Evolutionary conservation across 1,140 invertebrate genomes (phyloP), one percentile per base, ranked within the genome.

Genomic region (Drosophila subpulchrella): DNA sequence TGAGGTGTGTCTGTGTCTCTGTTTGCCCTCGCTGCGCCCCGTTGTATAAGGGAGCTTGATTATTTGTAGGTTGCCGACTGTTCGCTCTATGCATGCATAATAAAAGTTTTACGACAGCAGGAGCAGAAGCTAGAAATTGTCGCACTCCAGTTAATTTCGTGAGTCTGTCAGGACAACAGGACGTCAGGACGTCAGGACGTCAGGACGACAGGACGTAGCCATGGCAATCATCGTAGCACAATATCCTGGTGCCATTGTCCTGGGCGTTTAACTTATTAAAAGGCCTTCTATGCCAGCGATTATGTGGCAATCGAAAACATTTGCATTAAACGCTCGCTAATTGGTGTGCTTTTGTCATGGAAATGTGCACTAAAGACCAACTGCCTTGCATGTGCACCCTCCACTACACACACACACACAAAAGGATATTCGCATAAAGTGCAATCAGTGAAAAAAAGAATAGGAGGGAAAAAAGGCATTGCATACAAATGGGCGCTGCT

Each of bases 281-380:
- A 72, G 67, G 50, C 72, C 65, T 66, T 81, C 78, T 81, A 75
- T 68, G 75, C 55, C 62, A 61, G 41, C 70, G 61, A 81, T 81
- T 78, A 72, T 77, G 47, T 75, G 67, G 60, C 60, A 63, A 75
- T 86, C 72, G 60, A 86, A 75, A 76, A 83, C 71, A 72, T 77
- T 88, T 83, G 79, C 75, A 83, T 86, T 79, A 80, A 89, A 79
- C 75, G 83, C 42, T 76, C 75, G 67, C 83, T 86, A 86, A 86
- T 86, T 88, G 83, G 84, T 75, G 50, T 62, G 79, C 73, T 76
- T 86, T 86, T 86, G 83, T 88, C 75, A 88, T 86, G 79, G 79
- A 86, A 86, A 86, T 86, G 68, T 60, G 60, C 54, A 60, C 59
- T 74, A 78, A 77, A 66, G 59, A 77, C 57, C 36, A 53, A 44